Base-by-base conservation (phyloP, 2,113 vertebrate species). In the Puntigrus tetrazona region DNA sequence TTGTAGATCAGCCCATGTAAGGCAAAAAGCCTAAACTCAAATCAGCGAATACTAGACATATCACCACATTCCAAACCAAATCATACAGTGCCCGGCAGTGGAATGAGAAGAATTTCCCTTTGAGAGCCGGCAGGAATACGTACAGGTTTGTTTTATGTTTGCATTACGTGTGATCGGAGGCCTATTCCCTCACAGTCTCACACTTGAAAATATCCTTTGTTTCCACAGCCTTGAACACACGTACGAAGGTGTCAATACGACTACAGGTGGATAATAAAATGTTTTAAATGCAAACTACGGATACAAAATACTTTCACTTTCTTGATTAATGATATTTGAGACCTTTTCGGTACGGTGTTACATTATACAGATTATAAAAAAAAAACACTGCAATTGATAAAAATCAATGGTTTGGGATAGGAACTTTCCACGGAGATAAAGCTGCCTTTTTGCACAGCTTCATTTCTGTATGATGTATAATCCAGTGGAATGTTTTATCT, bases 31-130 rank as follows among this genome's bases (percentile, higher is more conserved):
- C 5, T 25, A 41, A 78, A 61, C 34, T 27, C 34, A 61, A 14
- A 41, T 27, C 77, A 27, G 13, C 52, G 41, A 41, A 78, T 41
- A 41, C 22, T 10, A 78, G 38, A 78, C 55, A 61, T 10, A 61
- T 43, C 55, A 43, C 13, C 36, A 78, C 55, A 61, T 78, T 78
- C 36, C 77, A 79, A 79, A 79, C 41, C 76, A 78, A 38, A 16
- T 22, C 22, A 27, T 78, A 41, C n/a, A 61, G 76, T 78, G 27
- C 36, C 76, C 43, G 36, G 7, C 7, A 18, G n/a, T 63, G 77
- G 36, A 61, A 79, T 61, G 77, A 61, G 14, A 61, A 79, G 55
- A 79, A 79, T 63, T 61, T 61, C 14, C 34, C 77, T 61, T 18
- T 79, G 14, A 79, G 36, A 50, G 0, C 38, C 1, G 22, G 36